A percentile compares a stretch with the other conserved stretches of the same genome.
These are phyloP conservation scores for Cheilosia impressa DNA, from an alignment of 2,888 invertebrate genomes.

Conservation along the genomic window DNA sequence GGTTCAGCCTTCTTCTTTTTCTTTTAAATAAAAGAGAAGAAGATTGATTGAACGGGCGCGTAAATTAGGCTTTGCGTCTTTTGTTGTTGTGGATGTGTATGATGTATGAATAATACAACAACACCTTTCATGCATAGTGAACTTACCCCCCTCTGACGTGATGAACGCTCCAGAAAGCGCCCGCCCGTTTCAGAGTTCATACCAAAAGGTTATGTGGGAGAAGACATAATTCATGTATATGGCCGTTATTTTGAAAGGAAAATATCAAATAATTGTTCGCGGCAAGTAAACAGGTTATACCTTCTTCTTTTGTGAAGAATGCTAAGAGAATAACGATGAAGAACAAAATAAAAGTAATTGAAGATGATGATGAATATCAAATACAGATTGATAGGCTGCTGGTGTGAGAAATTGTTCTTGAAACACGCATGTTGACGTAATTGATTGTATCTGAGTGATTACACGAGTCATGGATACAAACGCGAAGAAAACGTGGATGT, in stretches of 20 bases:
- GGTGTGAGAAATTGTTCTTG: conserved; percentile 19
- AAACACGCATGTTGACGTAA: conserved; percentile 36
- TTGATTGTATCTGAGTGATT: conserved; percentile 10
- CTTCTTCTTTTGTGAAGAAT: neutral
- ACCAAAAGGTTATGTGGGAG: conserved; percentile 50
- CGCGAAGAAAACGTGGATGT: neutral
- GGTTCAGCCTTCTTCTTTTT: conserved; percentile 7
- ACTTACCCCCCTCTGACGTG: conserved; percentile 5
- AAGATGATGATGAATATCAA: conserved; percentile 56
- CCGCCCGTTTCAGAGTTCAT: conserved; percentile 16
- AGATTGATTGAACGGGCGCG: conserved; percentile 63
- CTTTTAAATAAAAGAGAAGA: conserved; percentile 37
- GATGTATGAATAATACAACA: conserved; percentile 18
- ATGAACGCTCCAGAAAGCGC: neutral
- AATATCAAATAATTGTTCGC: conserved; percentile 40
- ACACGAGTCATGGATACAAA: neutral
- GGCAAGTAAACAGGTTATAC: conserved; percentile 40
- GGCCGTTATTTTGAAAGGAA: conserved; percentile 61
- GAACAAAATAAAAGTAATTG: conserved; percentile 38
- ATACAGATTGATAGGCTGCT: conserved; percentile 26
- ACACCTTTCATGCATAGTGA: conserved; percentile 20
- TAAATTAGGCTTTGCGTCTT: conserved; percentile 52
- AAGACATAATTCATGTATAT: conserved; percentile 46
- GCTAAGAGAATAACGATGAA: conserved; percentile 6
- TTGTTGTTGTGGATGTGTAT: conserved; percentile 24